phyloP scores from a whole-genome alignment of 2,797 vertebrate species.

The Manis pentadactyla region DNA sequence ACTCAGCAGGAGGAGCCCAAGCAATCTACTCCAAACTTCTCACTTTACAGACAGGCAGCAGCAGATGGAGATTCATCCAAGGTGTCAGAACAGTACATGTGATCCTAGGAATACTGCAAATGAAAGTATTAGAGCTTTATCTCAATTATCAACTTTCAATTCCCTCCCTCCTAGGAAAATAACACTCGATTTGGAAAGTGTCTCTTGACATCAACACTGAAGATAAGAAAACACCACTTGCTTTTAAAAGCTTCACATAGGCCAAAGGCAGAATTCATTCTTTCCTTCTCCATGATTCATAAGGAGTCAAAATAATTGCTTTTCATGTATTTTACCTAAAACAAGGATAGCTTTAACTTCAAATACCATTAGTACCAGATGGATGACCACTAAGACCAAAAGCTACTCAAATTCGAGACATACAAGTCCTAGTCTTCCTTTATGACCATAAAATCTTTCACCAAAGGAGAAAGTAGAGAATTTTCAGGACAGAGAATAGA shows the following conservation, averaged over 20 bases:
- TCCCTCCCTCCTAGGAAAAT: slow-evolving; percentile 29
- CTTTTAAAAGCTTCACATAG: background rate
- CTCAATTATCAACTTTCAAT: background rate
- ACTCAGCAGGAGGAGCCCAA: background rate
- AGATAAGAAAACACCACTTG: background rate
- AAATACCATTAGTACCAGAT: background rate
- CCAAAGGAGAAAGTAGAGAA: background rate
- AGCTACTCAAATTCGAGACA: background rate
- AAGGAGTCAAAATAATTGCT: background rate
- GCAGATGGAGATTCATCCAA: background rate
- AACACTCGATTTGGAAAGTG: background rate
- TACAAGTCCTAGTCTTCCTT: background rate
- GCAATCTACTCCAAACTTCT: background rate
- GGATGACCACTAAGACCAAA: background rate
- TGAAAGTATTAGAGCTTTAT: background rate
- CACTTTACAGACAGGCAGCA: background rate
- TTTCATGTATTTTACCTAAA: slow-evolving; percentile 23
- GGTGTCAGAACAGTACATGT: background rate
- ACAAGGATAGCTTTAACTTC: slow-evolving; percentile 36
- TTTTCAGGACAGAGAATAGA: background rate
- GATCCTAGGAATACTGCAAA: background rate
- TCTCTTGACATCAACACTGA: background rate
- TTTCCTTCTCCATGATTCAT: slow-evolving; percentile 24
- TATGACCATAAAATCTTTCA: background rate
- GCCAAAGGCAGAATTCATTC: background rate